These are phyloP conservation scores for Naso thynnoides DNA, from an alignment of 2,797 vertebrate genomes.

Conservation along the genomic window DNA sequence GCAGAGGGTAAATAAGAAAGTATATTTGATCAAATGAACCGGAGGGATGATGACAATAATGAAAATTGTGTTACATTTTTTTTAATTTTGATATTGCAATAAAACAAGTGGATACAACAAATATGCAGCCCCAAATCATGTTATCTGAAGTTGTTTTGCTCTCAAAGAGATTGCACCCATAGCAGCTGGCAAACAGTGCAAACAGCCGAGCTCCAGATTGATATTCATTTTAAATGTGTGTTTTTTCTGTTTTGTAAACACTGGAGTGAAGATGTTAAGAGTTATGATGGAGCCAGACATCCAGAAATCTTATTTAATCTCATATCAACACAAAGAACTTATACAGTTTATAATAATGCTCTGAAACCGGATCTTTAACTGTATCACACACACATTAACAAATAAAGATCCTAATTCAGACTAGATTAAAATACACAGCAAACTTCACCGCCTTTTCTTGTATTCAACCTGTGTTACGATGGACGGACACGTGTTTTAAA, in stretches of 20 bases:
- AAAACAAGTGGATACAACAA: constrained; percentile 23
- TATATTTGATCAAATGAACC: constrained; percentile 26
- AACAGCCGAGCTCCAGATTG: constrained; percentile 24
- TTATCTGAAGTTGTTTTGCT: constrained; percentile 22
- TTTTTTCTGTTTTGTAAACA: constrained; percentile 36
- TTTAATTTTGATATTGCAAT: constrained; percentile 30
- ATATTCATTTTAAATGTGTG: constrained; percentile 20
- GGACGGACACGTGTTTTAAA: constrained; percentile 1
- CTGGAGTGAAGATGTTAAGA: constrained; percentile 4
- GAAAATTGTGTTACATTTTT: constrained; percentile 34
- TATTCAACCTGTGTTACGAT: background rate
- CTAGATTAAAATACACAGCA: background rate
- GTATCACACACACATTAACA: background rate
- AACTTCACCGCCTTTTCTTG: background rate
- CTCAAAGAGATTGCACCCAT: constrained; percentile 10
- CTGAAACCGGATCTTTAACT: background rate
- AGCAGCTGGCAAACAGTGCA: constrained; percentile 2
- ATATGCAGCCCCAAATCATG: constrained; percentile 6
- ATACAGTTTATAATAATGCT: constrained; percentile 1
- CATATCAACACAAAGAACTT: background rate
- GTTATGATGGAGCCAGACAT: constrained; percentile 4
- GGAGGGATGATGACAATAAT: constrained; percentile 5
- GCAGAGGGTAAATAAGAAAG: constrained; percentile 14
- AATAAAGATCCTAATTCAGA: background rate
- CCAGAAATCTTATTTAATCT: background rate